Evolutionary conservation across 1,140 invertebrate species (phyloP), one percentile per base, ranked within the genome.

Genomic region (Tetraneura akinire): DNA sequence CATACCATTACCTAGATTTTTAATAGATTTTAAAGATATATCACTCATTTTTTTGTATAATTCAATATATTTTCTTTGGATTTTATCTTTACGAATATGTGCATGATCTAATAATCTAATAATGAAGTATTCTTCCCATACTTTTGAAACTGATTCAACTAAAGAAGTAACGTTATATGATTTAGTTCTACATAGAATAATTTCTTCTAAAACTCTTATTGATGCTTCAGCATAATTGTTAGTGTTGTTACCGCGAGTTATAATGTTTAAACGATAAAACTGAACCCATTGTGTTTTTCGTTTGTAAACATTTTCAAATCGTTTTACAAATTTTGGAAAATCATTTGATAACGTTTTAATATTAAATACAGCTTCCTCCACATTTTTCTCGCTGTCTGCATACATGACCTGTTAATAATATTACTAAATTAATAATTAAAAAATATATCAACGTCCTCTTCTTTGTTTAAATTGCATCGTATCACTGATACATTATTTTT

Each of bases 171-270:
- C 62, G 37, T 64, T 64, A 16, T 64, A 64, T 10, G 32, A 26
- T 64, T 64, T 64, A 42, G 62, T 64, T 64, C 62, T 64, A 37
- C 62, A 64, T n/a, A 64, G 21, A 64, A 64, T 29, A 21, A 64
- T 64, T 64, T 42, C 32, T 37, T 64, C 37, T 64, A 64, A 64
- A 42, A 64, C 29, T 14, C 32, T 64, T 64, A 42, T 42, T 64
- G 62, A 64, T 64, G 62, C 62, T 64, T 64, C 62, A 64, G 32
- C 62, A 42, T 64, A 64, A 64, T 64, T 64, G 16, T 64, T 64
- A 64, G 62, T 64, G 62, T 64, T 64, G 4, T 64, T 64, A 14
- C 32, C 32, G n/a, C 62, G 18, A 3, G 62, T 64, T 64, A 42
- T 37, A 37, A 64, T 64, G 37, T 42, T 23, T 42, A 64, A 64